These are phyloP conservation scores for Lingula anatina DNA, from an alignment of 2,888 invertebrate genomes.

Conservation along the genomic window DNA sequence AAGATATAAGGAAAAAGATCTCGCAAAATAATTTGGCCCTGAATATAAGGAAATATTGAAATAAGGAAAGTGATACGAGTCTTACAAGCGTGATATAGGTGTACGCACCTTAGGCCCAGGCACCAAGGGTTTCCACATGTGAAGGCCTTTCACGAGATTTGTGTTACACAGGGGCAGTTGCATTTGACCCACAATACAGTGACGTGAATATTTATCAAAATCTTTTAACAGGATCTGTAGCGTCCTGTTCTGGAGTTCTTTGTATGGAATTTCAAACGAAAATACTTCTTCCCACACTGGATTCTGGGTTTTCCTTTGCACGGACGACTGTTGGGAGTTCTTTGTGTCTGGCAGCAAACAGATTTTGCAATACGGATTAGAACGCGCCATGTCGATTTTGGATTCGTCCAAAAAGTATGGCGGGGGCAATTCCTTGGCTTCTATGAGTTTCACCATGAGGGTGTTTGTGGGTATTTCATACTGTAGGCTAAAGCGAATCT, in stretches of 20 bases:
- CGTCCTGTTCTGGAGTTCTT: slow-evolving; percentile 49
- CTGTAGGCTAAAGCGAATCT: slow-evolving; percentile 49
- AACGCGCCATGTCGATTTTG: slow-evolving; percentile 53
- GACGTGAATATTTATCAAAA: slow-evolving; percentile 54
- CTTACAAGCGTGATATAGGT: no score
- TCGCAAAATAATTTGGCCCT: no score
- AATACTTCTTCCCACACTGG: slow-evolving; percentile 54
- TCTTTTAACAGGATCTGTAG: slow-evolving; percentile 53
- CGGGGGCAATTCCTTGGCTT: slow-evolving; percentile 51
- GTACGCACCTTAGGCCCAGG: slow-evolving; percentile 48
- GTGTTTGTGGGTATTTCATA: slow-evolving; percentile 45
- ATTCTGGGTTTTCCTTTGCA: slow-evolving; percentile 53
- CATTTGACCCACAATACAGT: slow-evolving; percentile 53
- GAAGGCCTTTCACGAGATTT: slow-evolving; percentile 52
- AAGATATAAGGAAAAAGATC: no score
- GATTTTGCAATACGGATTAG: slow-evolving; percentile 53
- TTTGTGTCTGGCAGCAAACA: slow-evolving; percentile 53
- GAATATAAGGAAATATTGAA: no score
- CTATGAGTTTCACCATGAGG: slow-evolving; percentile 51
- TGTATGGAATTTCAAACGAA: slow-evolving; percentile 51
- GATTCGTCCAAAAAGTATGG: slow-evolving; percentile 45
- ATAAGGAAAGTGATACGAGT: no score
- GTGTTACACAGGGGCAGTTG: slow-evolving; percentile 48
- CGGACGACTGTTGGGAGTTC: slow-evolving; percentile 52
- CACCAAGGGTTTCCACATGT: slow-evolving; percentile 52